Percentiles rank a stretch among this genome's conserved stretches.
Conservation (phyloP, 2,888 invertebrate species). For the Strigamia crassipes region DNA sequence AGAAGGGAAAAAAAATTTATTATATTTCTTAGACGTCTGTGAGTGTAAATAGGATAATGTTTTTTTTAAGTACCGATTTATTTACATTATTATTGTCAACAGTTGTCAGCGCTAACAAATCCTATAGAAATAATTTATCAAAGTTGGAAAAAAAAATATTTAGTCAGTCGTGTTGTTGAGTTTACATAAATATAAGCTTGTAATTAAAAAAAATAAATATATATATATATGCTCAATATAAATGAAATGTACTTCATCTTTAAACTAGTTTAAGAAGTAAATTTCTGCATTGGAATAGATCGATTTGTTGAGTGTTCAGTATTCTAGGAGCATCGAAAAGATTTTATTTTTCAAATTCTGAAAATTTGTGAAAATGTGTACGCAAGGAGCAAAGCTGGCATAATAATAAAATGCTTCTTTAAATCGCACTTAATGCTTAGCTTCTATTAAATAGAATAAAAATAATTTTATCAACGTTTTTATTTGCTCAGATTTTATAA, state of each 20-base stretch:
- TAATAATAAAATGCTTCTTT: constrained; percentile 21
- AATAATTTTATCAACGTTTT: background rate
- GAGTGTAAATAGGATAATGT: constrained; percentile 18
- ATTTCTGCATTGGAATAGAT: constrained; percentile 29
- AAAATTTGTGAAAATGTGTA: background rate
- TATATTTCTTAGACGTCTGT: background rate
- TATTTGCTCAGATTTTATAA: constrained; percentile 18
- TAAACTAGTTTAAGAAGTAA: constrained; percentile 21
- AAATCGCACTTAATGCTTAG: background rate
- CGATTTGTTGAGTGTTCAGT: background rate
- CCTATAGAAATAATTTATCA: constrained; percentile 10
- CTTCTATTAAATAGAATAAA: background rate
- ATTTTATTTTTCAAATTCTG: background rate
- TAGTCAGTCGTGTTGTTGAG: background rate
- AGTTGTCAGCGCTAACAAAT: background rate
- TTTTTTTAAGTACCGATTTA: background rate
- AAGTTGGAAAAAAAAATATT: background rate
- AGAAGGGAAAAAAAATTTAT: background rate
- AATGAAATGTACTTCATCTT: constrained; percentile 26
- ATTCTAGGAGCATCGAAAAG: constrained; percentile 16
- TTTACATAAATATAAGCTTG: background rate
- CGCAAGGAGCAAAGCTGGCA: constrained; percentile 8
- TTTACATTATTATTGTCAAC: background rate
- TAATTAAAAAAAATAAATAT: background rate
- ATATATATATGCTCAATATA: constrained; percentile 36